These are phyloP conservation scores for Pseudopleuronectes americanus DNA, from an alignment of 2,797 vertebrate species.

Conservation along the genomic window DNA sequence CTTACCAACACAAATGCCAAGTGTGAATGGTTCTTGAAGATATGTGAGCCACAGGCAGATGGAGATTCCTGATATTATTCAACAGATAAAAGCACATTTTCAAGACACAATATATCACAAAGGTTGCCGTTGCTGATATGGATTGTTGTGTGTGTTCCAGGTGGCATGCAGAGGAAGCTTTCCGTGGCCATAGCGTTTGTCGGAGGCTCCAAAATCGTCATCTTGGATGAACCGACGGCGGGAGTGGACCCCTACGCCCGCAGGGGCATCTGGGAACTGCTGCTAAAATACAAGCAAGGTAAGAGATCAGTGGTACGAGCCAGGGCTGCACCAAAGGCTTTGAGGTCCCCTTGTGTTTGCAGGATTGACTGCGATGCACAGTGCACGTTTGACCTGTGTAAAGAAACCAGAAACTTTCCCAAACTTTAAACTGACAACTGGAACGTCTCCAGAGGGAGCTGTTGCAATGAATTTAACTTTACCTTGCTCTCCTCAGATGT, in stretches of 20 bases:
- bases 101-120: not conserved
- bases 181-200: slow-evolving; percentile 97
- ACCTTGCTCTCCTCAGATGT: slow-evolving; percentile 28
- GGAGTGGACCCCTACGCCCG: slow-evolving; percentile 98
- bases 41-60: too few species aligned
- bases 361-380: slow-evolving; percentile 25
- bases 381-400: slow-evolving; percentile 38
- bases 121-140: not conserved
- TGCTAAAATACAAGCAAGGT: slow-evolving; percentile 97
- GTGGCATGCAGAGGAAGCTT: slow-evolving; percentile 98
- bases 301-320: slow-evolving; percentile 41
- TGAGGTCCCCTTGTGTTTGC: slow-evolving; percentile 25
- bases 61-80: too few species aligned
- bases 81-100: not conserved
- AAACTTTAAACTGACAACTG: slow-evolving; percentile 40
- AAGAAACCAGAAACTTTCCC: slow-evolving; percentile 32
- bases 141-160: slow-evolving; percentile 72
- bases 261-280: slow-evolving; percentile 97
- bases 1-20: too few species aligned
- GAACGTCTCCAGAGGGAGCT: slow-evolving; percentile 5
- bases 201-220: slow-evolving; percentile 95
- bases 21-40: too few species aligned
- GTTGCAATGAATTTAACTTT: slow-evolving; percentile 37
- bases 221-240: slow-evolving; percentile 97
- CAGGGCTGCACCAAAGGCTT: slow-evolving; percentile 20